Evolutionary conservation across 2,797 vertebrate genomes (phyloP).

Genomic region (Cichlasoma orientale): DNA sequence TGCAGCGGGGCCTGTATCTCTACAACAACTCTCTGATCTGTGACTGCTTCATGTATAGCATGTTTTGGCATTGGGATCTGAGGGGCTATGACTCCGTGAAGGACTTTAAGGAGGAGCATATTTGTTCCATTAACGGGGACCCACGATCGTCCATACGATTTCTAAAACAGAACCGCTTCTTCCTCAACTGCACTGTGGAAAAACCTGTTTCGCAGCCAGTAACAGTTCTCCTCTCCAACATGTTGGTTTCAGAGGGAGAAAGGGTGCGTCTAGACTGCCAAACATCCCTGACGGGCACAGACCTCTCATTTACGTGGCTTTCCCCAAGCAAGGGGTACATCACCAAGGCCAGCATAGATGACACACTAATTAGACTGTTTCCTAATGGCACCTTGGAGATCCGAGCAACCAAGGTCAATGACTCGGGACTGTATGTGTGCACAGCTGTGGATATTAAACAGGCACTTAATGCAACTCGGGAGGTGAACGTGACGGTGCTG

Average conservation of each 20-base stretch:
- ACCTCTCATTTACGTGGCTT: conserved; percentile 85
- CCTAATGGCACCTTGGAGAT: conserved; percentile 90
- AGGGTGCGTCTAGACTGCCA: conserved; percentile 85
- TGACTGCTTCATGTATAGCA: conserved; percentile 87
- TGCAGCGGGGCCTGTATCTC: conserved; percentile 91
- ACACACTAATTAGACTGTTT: conserved; percentile 80
- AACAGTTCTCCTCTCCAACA: conserved; percentile 66
- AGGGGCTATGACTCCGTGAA: conserved; percentile 82
- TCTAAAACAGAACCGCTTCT: conserved; percentile 82
- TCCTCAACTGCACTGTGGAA: conserved; percentile 86
- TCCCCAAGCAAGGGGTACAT: conserved; percentile 86
- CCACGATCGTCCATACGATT: conserved; percentile 81
- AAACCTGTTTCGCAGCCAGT: conserved; percentile 50
- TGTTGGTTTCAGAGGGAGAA: conserved; percentile 79
- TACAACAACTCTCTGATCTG: conserved; percentile 94
- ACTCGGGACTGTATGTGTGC: conserved; percentile 90
- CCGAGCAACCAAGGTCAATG: conserved; percentile 72
- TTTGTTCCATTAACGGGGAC: conserved; percentile 83
- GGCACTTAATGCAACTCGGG: conserved; percentile 85
- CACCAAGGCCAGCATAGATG: conserved; percentile 76
- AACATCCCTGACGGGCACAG: conserved; percentile 69
- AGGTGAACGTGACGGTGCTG: conserved; percentile 89
- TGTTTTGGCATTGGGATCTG: conserved; percentile 90
- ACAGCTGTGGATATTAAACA: conserved; percentile 82
- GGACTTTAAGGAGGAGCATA: conserved; percentile 87